phyloP scores from a whole-genome alignment of 2,888 invertebrate genomes.

The Peribatodes rhomboidaria region DNA sequence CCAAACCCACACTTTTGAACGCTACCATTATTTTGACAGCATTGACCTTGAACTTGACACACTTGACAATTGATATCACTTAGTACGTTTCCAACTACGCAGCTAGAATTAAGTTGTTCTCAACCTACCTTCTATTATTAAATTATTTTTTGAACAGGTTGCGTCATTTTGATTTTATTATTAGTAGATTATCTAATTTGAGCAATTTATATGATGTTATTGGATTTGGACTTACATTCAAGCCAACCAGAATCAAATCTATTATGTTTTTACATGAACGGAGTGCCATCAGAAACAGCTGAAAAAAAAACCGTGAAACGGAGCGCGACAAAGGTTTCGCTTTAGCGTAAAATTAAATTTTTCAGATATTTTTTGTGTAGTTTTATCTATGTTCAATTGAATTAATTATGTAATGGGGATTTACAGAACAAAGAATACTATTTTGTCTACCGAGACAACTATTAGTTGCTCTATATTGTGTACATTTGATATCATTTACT shows the following conservation, averaged over 20 bases:
- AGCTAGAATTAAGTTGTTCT: neutral
- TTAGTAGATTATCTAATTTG: too few species aligned
- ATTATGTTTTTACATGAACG: too few species aligned
- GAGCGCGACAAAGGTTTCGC: neutral
- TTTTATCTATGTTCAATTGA: slow-evolving; percentile 1
- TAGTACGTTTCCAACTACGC: slow-evolving; percentile 7
- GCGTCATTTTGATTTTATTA: too few species aligned
- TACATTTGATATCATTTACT: slow-evolving; percentile 34
- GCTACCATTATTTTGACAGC: slow-evolving; percentile 3
- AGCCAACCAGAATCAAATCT: too few species aligned
- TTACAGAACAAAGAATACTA: slow-evolving; percentile 18
- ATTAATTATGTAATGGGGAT: neutral
- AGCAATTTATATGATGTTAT: too few species aligned
- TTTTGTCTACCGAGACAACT: neutral
- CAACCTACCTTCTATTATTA: too few species aligned
- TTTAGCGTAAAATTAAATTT: slow-evolving; percentile 15
- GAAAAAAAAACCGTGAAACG: slow-evolving; percentile 5
- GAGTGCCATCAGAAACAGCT: too few species aligned
- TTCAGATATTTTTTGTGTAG: slow-evolving; percentile 2
- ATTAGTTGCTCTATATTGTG: slow-evolving; percentile 12
- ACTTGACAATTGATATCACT: slow-evolving; percentile 1
- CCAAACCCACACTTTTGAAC: neutral
- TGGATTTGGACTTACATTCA: too few species aligned
- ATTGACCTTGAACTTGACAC: slow-evolving; percentile 20
- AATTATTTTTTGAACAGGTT: too few species aligned